Percentiles rank a stretch among this genome's conserved stretches.
Conservation (phyloP, 1,140 invertebrate genomes). For the Pseudomyrmex flavicornis region DNA sequence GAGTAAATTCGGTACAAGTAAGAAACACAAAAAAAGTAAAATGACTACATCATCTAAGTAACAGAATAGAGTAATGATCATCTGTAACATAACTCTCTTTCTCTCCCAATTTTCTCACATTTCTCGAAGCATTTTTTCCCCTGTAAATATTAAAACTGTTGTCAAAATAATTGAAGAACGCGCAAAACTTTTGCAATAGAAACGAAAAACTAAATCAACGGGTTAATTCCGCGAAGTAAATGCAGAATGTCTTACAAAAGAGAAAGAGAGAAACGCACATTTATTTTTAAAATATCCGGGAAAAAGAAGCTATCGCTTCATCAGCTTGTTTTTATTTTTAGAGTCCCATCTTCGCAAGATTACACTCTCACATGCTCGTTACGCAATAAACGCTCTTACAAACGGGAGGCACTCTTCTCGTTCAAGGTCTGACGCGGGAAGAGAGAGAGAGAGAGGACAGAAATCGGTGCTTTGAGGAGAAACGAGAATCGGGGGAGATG, state of each 20-base stretch:
- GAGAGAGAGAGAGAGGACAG: background rate
- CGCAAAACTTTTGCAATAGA: background rate
- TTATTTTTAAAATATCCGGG: background rate
- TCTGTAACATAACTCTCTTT: background rate
- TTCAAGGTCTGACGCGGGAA: background rate
- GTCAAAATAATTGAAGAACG: background rate
- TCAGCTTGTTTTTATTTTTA: constrained; percentile 41
- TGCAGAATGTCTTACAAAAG: background rate
- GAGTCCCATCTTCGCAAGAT: constrained; percentile 27
- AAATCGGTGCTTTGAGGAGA: constrained; percentile 9
- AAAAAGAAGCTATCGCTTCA: constrained; percentile 1
- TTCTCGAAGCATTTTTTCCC: no score
- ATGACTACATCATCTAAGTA: no score
- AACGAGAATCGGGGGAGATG: background rate
- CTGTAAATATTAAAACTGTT: no score
- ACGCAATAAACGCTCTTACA: constrained; percentile 19
- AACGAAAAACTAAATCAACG: background rate
- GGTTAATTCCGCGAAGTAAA: background rate
- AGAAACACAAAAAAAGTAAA: no score
- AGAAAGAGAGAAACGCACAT: background rate
- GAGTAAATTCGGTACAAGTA: background rate
- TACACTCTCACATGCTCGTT: constrained; percentile 13
- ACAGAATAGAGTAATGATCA: no score
- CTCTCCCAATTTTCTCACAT: no score
- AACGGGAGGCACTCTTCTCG: background rate